Percentiles rank a stretch among this genome's conserved stretches.
Evolutionary conservation across 2,797 vertebrate genomes (phyloP).

Genomic region (Pitangus sulphuratus): DNA sequence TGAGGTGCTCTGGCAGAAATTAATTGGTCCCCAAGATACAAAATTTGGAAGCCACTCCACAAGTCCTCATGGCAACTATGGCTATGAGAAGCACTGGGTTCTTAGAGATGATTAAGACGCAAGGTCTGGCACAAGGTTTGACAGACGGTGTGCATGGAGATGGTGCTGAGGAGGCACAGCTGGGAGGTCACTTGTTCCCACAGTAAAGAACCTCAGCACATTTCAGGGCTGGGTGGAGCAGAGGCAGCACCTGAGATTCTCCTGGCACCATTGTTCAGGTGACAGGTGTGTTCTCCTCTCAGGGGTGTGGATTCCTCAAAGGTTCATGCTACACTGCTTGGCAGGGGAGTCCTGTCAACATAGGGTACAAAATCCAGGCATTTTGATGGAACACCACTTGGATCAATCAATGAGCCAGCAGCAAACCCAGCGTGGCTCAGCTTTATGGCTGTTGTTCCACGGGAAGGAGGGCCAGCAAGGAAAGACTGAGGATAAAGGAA

Average conservation of each 20-base stretch:
- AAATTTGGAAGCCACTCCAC: not conserved
- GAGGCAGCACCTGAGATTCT: not conserved
- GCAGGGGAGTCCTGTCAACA: not conserved
- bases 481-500: not conserved
- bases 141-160: not conserved
- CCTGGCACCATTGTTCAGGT: not conserved
- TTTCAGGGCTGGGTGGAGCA: not conserved
- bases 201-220: not conserved
- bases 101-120: not conserved
- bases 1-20: not conserved
- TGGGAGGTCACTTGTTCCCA: not conserved
- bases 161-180: not conserved
- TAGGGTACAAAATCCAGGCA: not conserved
- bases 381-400: not conserved
- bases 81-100: not conserved
- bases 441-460: not conserved
- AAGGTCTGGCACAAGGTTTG: not conserved
- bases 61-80: not conserved
- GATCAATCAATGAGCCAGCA: not conserved
- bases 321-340: not conserved
- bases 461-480: not conserved
- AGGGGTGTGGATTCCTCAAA: not conserved
- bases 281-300: not conserved
- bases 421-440: not conserved
- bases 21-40: rapidly evolving